Evolutionary conservation across 2,888 invertebrate species (phyloP).

Genomic region (Pterostichus madidus): DNA sequence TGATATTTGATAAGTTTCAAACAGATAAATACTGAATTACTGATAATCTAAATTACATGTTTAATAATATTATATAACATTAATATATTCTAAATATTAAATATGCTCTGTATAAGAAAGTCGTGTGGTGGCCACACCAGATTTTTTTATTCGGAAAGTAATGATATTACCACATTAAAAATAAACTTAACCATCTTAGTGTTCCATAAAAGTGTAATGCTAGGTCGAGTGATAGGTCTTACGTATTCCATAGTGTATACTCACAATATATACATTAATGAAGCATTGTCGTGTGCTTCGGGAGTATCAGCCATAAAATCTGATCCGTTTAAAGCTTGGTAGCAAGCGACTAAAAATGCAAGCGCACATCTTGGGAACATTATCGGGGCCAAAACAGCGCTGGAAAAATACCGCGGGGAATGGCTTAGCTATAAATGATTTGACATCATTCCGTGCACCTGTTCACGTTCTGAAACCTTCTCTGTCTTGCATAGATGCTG

Average conservation of each 20-base stretch:
- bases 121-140: too few species aligned
- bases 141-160: too few species aligned
- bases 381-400: constrained; percentile 36
- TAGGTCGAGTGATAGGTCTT: too few species aligned
- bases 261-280: constrained; percentile 8
- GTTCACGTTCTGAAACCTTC: constrained; percentile 24
- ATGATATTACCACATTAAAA: too few species aligned
- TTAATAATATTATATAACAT: too few species aligned
- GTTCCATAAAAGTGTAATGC: too few species aligned
- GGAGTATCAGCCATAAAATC: constrained; percentile 20
- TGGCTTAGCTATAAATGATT: constrained; percentile 63
- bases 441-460: constrained; percentile 59
- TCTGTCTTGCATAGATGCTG: background rate
- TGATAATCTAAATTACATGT: too few species aligned
- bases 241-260: background rate
- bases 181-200: too few species aligned
- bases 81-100: too few species aligned
- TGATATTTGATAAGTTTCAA: too few species aligned
- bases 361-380: constrained; percentile 47
- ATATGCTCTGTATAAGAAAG: too few species aligned
- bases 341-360: constrained; percentile 25
- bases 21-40: too few species aligned
- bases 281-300: constrained; percentile 21
- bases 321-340: constrained; percentile 9
- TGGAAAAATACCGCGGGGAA: constrained; percentile 44